These are phyloP conservation scores for Knipowitschia caucasica DNA, from an alignment of 2,797 vertebrate species.

Conservation along the genomic window DNA sequence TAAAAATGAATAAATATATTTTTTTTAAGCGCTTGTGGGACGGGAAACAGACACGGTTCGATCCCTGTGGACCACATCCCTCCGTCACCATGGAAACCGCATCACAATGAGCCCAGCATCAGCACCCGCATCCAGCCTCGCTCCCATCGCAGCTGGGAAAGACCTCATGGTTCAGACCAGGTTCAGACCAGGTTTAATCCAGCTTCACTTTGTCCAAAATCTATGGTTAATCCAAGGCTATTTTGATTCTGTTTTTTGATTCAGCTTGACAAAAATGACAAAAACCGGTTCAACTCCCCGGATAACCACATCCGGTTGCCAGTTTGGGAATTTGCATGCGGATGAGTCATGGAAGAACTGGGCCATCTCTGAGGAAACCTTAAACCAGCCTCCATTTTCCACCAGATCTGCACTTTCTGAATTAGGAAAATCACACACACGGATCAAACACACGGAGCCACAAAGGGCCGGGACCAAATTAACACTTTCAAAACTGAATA, in stretches of 20 bases:
- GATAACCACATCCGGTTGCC: background rate
- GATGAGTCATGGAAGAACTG: conserved; percentile 1
- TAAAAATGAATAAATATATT: too few relatives aligned
- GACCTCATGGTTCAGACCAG: conserved; percentile 1
- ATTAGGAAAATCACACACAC: conserved; percentile 1
- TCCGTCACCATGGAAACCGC: conserved; percentile 1
- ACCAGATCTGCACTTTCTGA: conserved; percentile 3
- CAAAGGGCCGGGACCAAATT: background rate
- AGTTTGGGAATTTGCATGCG: background rate
- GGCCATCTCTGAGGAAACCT: conserved; percentile 3
- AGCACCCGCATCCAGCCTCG: conserved; percentile 3
- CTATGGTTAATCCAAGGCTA: background rate
- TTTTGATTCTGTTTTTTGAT: background rate
- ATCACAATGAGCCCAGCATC: conserved; percentile 5
- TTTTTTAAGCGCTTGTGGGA: too few relatives aligned
- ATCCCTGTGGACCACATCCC: conserved; percentile 4
- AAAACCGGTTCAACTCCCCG: background rate
- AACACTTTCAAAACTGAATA: background rate
- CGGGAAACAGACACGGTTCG: background rate
- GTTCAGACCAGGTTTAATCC: background rate
- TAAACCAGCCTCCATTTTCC: conserved; percentile 5
- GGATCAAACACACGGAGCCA: background rate
- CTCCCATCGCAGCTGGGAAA: background rate
- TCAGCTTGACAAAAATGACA: too few relatives aligned
- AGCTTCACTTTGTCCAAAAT: background rate